Evolutionary conservation across 2,888 invertebrate genomes (phyloP), one percentile per base, ranked within the genome.

Genomic region (Dryobota labecula): DNA sequence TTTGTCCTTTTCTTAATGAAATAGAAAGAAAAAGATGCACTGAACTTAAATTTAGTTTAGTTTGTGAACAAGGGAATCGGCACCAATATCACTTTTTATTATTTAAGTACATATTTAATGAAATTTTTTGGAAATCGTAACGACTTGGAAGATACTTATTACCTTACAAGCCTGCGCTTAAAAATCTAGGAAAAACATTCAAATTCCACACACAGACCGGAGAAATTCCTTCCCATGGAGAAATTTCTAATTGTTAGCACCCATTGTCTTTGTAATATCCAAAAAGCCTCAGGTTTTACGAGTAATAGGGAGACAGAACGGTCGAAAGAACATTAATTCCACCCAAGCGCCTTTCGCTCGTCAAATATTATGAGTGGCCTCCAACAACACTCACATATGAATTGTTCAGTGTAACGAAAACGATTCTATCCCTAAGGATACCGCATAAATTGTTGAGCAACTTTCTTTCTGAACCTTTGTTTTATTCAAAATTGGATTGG

Each of bases 301-400:
- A 77, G 73, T 63, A 78, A 75, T 73, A 67, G 66, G 64, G 51
- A 83, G 45, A 62, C 62, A 75, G 73, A 73, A 76, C 68, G 60
- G 74, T 66, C 73, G 72, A 74, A 85, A 78, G 75, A 72, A 66
- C 70, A 85, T 84, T 82, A 86, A 71, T 86, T 86, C 82, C 84
- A 76, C 73, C 57, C 78, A 86, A 84, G 82, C 83, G 89, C 88
- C 76, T 87, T 87, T 89, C 78, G 78, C 86, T 88, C 83, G 81
- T 85, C 86, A 91, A 91, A 91, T 91, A 90, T 90, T 91, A 89
- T 88, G 89, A 90, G 87, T 88, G 87, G 86, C 87, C 86, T 87
- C 84, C 80, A 90, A 89, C 86, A 90, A 89, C 86, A 85, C 82
- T 81, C 83, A 82, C 83, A 80, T 75, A 87, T 87, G 87, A 88